Conservation (phyloP, 2,797 vertebrate species). For the Podargus strigoides region DNA sequence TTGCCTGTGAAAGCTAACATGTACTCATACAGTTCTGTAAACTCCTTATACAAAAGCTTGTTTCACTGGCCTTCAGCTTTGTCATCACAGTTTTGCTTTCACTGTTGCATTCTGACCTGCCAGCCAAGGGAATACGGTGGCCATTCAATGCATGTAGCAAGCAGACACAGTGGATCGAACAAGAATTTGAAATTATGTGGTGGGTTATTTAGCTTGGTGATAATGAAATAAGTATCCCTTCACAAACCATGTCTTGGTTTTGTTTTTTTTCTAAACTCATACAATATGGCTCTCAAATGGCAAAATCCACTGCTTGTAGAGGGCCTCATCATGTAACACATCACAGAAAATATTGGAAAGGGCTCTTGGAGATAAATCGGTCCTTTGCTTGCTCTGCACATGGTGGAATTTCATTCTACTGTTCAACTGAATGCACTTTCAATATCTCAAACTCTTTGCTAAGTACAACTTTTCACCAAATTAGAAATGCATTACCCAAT, state of each 20-base stretch:
- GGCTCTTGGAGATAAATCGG: background rate
- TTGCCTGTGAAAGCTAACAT: background rate
- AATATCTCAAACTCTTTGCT: background rate
- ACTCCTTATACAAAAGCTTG: background rate
- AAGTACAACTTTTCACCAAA: background rate
- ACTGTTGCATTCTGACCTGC: background rate
- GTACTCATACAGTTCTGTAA: background rate
- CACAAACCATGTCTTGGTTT: background rate
- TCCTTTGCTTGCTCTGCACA: background rate
- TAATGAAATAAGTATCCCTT: background rate
- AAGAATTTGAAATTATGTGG: background rate
- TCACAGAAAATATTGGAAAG: background rate
- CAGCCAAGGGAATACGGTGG: background rate
- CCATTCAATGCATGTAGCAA: no score
- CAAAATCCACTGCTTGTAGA: background rate
- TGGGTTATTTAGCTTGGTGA: background rate
- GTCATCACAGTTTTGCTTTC: background rate
- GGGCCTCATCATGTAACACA: background rate
- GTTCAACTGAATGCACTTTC: background rate
- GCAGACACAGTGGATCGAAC: rapidly evolving
- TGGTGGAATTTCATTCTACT: background rate
- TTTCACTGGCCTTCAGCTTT: background rate
- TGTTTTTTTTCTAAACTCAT: background rate
- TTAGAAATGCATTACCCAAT: background rate
- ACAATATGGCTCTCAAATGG: background rate